Evolutionary conservation across 2,797 vertebrate species (phyloP).

Genomic region (Denticeps clupeoides): DNA sequence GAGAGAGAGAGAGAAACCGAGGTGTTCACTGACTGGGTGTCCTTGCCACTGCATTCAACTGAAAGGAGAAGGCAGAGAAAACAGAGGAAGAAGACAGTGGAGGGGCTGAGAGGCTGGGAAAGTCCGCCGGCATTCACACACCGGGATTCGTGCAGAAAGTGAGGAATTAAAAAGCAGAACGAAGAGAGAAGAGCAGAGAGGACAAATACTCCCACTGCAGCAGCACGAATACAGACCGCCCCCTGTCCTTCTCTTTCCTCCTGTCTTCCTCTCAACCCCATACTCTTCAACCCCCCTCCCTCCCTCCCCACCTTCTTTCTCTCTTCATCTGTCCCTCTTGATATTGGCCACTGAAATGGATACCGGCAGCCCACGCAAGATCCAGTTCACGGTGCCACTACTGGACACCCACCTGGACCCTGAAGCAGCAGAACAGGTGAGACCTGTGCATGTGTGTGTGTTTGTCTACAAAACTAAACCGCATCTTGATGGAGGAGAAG

Average conservation of each 20-base stretch:
- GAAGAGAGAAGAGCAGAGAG: slow-evolving; percentile 1
- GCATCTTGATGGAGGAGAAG: too few relatives aligned
- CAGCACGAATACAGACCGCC: neutral
- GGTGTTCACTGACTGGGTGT: slow-evolving; percentile 6
- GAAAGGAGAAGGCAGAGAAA: slow-evolving; percentile 4
- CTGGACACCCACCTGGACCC: slow-evolving; percentile 86
- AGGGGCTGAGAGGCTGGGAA: neutral
- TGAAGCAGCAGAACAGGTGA: slow-evolving; percentile 83
- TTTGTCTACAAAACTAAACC: too few relatives aligned
- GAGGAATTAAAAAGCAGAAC: slow-evolving; percentile 8
- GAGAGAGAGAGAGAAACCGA: slow-evolving; percentile 13
- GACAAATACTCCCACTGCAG: slow-evolving; percentile 13
- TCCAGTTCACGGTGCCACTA: slow-evolving; percentile 83
- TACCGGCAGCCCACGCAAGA: slow-evolving; percentile 77
- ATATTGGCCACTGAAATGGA: slow-evolving; percentile 62
- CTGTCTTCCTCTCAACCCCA: neutral
- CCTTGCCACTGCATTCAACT: slow-evolving; percentile 17
- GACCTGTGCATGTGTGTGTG: slow-evolving; percentile 3
- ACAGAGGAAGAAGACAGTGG: neutral
- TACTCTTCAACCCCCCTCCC: neutral
- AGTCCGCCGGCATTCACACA: neutral
- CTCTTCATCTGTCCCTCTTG: neutral
- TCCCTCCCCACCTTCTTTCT: neutral
- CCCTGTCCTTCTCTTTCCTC: slow-evolving; percentile 10
- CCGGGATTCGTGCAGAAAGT: slow-evolving; percentile 6